These are phyloP conservation scores for Halictus quadricinctus DNA, from an alignment of 2,888 invertebrate species.

Conservation along the genomic window DNA sequence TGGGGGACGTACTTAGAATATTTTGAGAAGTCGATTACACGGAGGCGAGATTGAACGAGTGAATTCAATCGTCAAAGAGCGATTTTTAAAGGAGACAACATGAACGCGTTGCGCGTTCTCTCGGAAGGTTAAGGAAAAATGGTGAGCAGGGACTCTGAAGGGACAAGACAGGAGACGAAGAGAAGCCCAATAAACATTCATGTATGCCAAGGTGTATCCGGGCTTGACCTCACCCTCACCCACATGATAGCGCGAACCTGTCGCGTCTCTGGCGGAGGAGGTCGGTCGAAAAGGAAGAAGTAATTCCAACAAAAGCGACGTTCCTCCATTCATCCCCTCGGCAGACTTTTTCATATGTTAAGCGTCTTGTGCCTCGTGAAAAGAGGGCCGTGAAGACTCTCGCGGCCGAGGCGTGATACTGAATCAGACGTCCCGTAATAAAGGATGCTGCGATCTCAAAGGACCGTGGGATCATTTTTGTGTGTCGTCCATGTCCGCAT, in stretches of 20 bases:
- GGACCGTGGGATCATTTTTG: constrained; percentile 80
- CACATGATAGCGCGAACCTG: constrained; percentile 76
- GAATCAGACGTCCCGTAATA: constrained; percentile 81
- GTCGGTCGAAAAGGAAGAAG: constrained; percentile 56
- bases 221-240: constrained; percentile 70
- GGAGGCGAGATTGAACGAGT: no score
- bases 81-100: not conserved
- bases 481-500: constrained; percentile 56
- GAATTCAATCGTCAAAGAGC: not conserved
- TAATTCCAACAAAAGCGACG: constrained; percentile 74
- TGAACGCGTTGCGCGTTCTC: not conserved
- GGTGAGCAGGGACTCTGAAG: constrained; percentile 3
- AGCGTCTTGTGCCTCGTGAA: constrained; percentile 71
- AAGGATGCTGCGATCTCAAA: constrained; percentile 79
- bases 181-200: constrained; percentile 73
- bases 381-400: constrained; percentile 67
- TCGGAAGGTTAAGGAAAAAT: not conserved
- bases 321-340: constrained; percentile 72
- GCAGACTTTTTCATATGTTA: constrained; percentile 79
- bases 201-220: constrained; percentile 69
- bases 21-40: no score
- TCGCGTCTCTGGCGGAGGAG: constrained; percentile 61
- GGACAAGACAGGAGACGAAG: constrained; percentile 37
- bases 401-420: constrained; percentile 80
- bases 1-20: no score